A percentile compares a stretch with the other conserved stretches of the same genome.
Conservation (phyloP, 2,888 invertebrate genomes). For the Lamellibrachia columna region DNA sequence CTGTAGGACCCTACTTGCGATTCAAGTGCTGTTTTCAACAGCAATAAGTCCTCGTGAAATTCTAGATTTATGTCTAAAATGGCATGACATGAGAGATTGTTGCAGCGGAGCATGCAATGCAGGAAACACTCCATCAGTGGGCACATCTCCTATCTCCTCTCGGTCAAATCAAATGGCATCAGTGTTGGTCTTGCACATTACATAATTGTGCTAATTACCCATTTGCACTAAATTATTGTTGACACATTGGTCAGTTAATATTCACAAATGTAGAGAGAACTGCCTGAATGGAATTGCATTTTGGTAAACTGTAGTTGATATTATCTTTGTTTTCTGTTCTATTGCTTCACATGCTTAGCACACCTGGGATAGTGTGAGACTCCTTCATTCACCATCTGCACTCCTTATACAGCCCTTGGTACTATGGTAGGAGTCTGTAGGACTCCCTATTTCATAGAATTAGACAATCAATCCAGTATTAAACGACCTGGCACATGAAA, state of each 20-base stretch:
- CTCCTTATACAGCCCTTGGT: too few relatives aligned
- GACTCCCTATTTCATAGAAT: too few relatives aligned
- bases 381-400: too few relatives aligned
- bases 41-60: constrained; percentile 5
- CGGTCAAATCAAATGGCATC: background rate
- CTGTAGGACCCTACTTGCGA: background rate
- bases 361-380: too few relatives aligned
- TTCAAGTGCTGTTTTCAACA: background rate
- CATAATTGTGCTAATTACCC: constrained; percentile 9
- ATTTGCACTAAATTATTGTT: background rate
- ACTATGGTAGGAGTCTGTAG: too few relatives aligned
- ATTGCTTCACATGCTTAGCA: background rate
- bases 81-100: constrained; percentile 1
- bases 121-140: background rate
- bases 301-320: background rate
- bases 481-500: too few relatives aligned
- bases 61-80: constrained; percentile 6
- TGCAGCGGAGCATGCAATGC: background rate
- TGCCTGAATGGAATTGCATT: background rate
- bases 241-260: background rate
- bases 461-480: too few relatives aligned
- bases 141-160: background rate
- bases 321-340: background rate
- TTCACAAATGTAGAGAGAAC: background rate
- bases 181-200: background rate